A percentile compares a stretch with the other conserved stretches of the same genome.
These are phyloP conservation scores for Papilio protenor DNA, from an alignment of 2,888 invertebrate genomes.

Conservation along the genomic window DNA sequence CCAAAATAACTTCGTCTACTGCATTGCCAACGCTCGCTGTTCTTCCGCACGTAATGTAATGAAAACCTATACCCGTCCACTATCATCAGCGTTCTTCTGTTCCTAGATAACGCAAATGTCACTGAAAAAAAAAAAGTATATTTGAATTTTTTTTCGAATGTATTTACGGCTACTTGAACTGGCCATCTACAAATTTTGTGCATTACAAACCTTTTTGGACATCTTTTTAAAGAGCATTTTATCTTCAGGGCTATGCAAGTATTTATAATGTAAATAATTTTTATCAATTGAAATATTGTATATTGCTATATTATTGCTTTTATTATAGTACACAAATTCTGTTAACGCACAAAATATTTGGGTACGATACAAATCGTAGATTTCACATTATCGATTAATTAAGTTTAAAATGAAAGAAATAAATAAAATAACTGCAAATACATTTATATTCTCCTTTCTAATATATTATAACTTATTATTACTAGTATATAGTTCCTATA, in stretches of 20 bases:
- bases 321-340: constrained; percentile 1
- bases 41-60: constrained; percentile 62
- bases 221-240: not conserved
- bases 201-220: constrained; percentile 12
- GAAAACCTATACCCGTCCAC: constrained; percentile 66
- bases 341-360: not conserved
- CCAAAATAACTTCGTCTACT: constrained; percentile 67
- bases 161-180: not conserved
- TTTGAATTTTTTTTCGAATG: not conserved
- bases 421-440: not conserved
- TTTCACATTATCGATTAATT: not conserved
- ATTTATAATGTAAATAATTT: not conserved
- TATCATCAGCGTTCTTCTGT: constrained; percentile 60
- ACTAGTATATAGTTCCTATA: not conserved
- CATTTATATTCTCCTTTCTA: not conserved
- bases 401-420: not conserved
- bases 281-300: not conserved
- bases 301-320: not conserved
- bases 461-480: not conserved
- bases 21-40: constrained; percentile 68
- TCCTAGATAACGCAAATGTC: constrained; percentile 58
- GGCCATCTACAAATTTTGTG: constrained; percentile 9
- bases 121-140: constrained; percentile 51
- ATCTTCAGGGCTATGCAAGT: not conserved
- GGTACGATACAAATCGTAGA: not conserved